A percentile compares a stretch with the other conserved stretches of the same genome.
Conservation (phyloP, 2,888 invertebrate species). For the Tiliacea citrago region DNA sequence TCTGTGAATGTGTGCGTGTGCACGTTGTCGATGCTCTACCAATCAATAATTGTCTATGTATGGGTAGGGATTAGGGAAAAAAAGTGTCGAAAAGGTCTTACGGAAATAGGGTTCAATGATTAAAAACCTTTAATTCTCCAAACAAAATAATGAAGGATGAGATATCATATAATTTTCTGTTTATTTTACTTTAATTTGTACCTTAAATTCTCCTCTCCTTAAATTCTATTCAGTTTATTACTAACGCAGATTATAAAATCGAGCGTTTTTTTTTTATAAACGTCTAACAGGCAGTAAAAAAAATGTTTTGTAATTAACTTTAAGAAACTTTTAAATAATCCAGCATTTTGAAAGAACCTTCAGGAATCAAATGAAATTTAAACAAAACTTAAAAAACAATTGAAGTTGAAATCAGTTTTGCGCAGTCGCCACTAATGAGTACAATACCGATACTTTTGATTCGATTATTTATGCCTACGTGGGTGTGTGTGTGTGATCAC, state of each 20-base stretch:
- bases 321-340: too few species aligned
- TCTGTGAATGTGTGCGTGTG: neutral
- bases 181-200: neutral
- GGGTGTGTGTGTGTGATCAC: conserved; percentile 56
- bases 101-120: too few species aligned
- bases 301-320: neutral
- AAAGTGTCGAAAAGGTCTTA: neutral
- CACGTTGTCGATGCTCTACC: neutral
- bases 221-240: too few species aligned
- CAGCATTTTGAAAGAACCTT: neutral
- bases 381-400: neutral
- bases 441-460: conserved; percentile 29
- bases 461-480: neutral
- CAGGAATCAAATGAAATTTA: neutral
- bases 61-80: neutral
- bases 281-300: neutral
- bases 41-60: conserved; percentile 6
- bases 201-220: rapidly evolving
- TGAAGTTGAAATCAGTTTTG: neutral
- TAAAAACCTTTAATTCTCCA: neutral
- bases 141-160: too few species aligned
- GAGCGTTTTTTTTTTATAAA: neutral
- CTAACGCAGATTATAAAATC: neutral
- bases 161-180: too few species aligned
- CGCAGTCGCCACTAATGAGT: conserved; percentile 20